A percentile compares a stretch with the other conserved stretches of the same genome.
Conservation (phyloP, 2,888 invertebrate species). For the Drosophila putrida region DNA sequence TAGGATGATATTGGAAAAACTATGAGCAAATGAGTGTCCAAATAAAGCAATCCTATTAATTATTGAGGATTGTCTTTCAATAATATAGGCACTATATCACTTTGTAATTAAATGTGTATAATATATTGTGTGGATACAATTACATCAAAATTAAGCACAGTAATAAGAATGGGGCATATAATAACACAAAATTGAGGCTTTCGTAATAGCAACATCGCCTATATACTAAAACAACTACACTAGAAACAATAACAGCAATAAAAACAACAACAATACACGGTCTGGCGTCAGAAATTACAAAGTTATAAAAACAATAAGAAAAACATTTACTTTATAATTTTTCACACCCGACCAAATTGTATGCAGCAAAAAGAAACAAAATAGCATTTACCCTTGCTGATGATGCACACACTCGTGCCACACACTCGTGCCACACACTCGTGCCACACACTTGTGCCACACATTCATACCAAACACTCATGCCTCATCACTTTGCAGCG, state of each 20-base stretch:
- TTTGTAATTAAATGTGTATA: no score
- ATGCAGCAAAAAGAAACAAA: constrained; percentile 1
- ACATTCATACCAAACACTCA: constrained; percentile 3
- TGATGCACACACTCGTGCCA: background rate
- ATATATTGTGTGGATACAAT: no score
- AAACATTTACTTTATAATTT: constrained; percentile 78
- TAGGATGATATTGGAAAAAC: no score
- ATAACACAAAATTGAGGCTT: background rate
- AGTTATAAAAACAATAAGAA: constrained; percentile 79
- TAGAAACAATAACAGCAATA: background rate
- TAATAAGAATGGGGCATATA: background rate
- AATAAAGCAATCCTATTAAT: no score
- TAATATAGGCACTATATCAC: no score
- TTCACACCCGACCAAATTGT: constrained; percentile 54
- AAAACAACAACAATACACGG: constrained; percentile 4
- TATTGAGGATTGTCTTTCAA: no score
- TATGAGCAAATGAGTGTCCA: no score
- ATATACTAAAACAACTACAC: no score
- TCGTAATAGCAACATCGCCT: no score
- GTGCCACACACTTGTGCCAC: background rate
- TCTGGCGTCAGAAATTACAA: constrained; percentile 65
- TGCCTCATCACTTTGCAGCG: constrained; percentile 6
- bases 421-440: constrained; percentile 2
- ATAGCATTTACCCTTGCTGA: constrained; percentile 8
- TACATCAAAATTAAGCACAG: no score